Base-by-base conservation (phyloP, 2,113 vertebrate genomes). In the Sterna hirundo region DNA sequence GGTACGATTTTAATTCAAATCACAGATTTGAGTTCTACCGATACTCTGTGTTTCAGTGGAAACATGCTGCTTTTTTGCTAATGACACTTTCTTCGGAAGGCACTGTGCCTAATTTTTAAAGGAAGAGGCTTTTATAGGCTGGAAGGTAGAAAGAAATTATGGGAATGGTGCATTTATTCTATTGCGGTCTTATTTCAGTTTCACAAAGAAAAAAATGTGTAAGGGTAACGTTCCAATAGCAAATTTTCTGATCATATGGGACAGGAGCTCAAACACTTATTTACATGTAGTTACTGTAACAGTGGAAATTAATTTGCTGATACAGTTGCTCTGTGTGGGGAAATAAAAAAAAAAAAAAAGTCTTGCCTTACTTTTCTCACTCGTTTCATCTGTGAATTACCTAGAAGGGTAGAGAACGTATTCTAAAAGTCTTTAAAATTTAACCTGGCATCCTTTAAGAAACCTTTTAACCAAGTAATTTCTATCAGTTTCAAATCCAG, bases 1-100 rank as follows among this genome's bases (percentile, higher is more conserved):
- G 91, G 70, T 83, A 57, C 25, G 13, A 51, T 85, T 97, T 79
- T 85, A 86, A 97, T 96, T 95, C 86, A 91, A 83, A 46, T 86
- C 88, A 87, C 34, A 96, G 85, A 96, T 64, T 22, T 49, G 30
- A 36, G 8, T 85, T 95, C 84, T 85, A 51, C 38, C 25, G 19
- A 86, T 91, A 51, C 75, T 92, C 47, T 34, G 25, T 57, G 80
- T 88, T 88, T 90, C 86, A 69, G 65, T 32, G 38, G 68, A 90
- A 93, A 76, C 72, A 54, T 8, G 46, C 55, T 93, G 72, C 21
- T 93, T 96, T 96, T 93, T 93, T 77, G 40, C 79, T 91, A 96
- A 94, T 88, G 38, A 88, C 27, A 14, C 29, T 72, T 52, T 47
- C 58, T 85, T 81, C 6, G 1, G 4, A 42, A 71, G 80, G n/a